These are phyloP conservation scores for Andinoacara biseriatus DNA, from an alignment of 2,113 vertebrate genomes.

Conservation along the genomic window DNA sequence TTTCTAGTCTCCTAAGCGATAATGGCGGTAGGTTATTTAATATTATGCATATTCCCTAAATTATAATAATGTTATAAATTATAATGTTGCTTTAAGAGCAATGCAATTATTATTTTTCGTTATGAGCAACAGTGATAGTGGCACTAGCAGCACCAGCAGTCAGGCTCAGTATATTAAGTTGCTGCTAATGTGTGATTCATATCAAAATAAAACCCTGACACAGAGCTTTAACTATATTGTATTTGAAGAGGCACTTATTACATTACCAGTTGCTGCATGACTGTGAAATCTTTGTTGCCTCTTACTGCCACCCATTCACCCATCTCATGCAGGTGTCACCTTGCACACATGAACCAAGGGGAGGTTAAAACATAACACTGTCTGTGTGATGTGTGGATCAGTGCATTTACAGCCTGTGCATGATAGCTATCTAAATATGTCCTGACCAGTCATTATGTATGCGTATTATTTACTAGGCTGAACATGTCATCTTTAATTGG, in stretches of 20 bases:
- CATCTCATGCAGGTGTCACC: constrained; percentile 62
- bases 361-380: constrained; percentile 6
- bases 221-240: neutral
- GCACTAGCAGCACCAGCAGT: neutral
- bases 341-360: constrained; percentile 33
- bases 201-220: neutral
- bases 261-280: constrained; percentile 65
- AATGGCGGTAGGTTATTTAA: too few species aligned
- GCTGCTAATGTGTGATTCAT: neutral
- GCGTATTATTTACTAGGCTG: neutral
- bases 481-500: constrained; percentile 8
- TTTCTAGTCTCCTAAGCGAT: neutral
- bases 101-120: neutral
- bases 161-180: neutral
- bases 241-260: constrained; percentile 46
- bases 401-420: constrained; percentile 51
- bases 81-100: neutral
- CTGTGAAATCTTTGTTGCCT: constrained; percentile 20
- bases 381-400: constrained; percentile 47
- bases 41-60: too few species aligned
- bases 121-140: neutral
- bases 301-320: constrained; percentile 58
- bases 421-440: constrained; percentile 39
- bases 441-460: neutral
- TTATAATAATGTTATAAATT: too few species aligned